A percentile compares a stretch with the other conserved stretches of the same genome.
Evolutionary conservation across 2,113 vertebrate genomes (phyloP).

Genomic region (Phocoena phocoena): DNA sequence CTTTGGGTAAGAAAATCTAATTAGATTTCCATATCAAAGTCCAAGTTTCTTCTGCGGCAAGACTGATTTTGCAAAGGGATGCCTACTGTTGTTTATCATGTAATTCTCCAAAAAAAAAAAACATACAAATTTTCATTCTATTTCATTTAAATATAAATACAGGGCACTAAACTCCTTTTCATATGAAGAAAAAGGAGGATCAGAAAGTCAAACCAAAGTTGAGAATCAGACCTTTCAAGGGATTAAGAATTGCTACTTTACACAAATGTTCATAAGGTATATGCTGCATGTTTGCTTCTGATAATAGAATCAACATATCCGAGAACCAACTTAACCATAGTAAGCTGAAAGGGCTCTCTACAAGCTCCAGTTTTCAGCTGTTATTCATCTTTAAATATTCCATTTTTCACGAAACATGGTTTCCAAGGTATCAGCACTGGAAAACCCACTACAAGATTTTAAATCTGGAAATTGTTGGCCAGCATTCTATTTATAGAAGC

Average conservation of each 20-base stretch:
- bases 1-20: slow-evolving; percentile 8
- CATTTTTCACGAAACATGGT: slow-evolving; percentile 31
- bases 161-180: background rate
- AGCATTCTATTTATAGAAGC: slow-evolving; percentile 56
- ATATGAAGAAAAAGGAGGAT: background rate
- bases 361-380: background rate
- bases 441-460: slow-evolving; percentile 23
- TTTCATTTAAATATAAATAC: slow-evolving; percentile 38
- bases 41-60: background rate
- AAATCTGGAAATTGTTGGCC: slow-evolving; percentile 47
- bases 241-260: background rate
- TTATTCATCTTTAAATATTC: background rate
- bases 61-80: slow-evolving; percentile 40
- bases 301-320: background rate
- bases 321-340: background rate
- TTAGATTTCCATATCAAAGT: slow-evolving; percentile 17
- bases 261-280: background rate
- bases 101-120: slow-evolving; percentile 25
- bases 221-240: background rate
- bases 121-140: background rate
- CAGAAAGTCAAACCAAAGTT: background rate
- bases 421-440: slow-evolving; percentile 42
- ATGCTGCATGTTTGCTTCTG: background rate
- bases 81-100: background rate
- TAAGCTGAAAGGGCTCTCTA: background rate